Evolutionary conservation across 2,113 vertebrate species (phyloP).

Genomic region (Bufo gargarizans): DNA sequence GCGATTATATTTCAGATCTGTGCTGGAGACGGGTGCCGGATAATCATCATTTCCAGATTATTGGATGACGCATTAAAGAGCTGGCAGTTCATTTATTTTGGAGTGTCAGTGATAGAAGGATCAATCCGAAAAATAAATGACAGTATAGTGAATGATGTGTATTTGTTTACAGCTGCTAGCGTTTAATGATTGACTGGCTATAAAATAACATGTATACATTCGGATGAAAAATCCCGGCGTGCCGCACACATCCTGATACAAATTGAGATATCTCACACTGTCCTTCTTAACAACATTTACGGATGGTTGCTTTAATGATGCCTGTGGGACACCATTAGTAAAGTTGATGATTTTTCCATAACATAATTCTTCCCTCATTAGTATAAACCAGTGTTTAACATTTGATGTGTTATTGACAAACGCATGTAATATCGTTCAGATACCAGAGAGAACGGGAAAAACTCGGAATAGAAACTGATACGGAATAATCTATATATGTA

Average conservation of each 20-base stretch:
- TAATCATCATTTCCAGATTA: not conserved
- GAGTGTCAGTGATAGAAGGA: not conserved
- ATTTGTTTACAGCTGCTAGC: not conserved
- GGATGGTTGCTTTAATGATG: constrained; percentile 48
- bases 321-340: constrained; percentile 53
- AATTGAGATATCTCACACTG: constrained; percentile 25
- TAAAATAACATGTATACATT: not conserved
- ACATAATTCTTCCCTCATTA: constrained; percentile 45
- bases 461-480: not conserved
- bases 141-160: too few species aligned
- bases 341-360: constrained; percentile 52
- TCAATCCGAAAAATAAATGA: not conserved
- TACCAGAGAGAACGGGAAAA: not conserved
- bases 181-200: not conserved
- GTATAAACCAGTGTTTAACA: constrained; percentile 49
- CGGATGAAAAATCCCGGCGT: not conserved
- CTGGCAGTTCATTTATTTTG: not conserved
- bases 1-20: not conserved
- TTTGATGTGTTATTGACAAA: constrained; percentile 49
- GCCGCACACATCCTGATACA: not conserved
- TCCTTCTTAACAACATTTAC: constrained; percentile 43
- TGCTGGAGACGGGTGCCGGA: too few species aligned
- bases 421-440: constrained; percentile 5
- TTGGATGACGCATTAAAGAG: not conserved
- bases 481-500: not conserved